Evolutionary conservation across 2,888 invertebrate species (phyloP), one percentile per base, ranked within the genome.

Genomic region (Eudasyphora cyanicolor): DNA sequence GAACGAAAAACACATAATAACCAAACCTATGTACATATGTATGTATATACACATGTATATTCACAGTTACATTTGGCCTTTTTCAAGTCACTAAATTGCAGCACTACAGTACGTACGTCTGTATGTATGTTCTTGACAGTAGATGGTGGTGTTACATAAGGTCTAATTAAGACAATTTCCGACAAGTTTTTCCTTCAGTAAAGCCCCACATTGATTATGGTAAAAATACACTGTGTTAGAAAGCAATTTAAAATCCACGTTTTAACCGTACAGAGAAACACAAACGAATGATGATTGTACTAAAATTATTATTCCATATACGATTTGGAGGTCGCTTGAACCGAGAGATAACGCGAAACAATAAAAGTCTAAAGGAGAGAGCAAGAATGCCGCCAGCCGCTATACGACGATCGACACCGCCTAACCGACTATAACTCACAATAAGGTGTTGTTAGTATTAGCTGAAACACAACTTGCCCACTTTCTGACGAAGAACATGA

Each of bases 271-370:
- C 42, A 67, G 14, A 74, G 74, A 74, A 32, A 67, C 79, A 57
- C 12, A 69, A 45, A 74, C 74, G 79, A 79, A 74, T 79, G 67
- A 79, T 67, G 74, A 79, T 67, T 75, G 51, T 71, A 35, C 27
- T 42, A 64, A 64, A 71, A 57, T 21, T 42, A 29, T 32, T 12
- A 32, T 45, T 54, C 14, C 57, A 64, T 74, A 67, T 45, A 45
- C 57, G 51, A 67, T n/a, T 38, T 67, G 64, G 57, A 67, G 32
- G 64, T 42, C 51, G 54, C 21, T 51, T 27, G 17, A 10, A 29
- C 29, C 42, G 42, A 12, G 79, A 57, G 79, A 74, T 79, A 32
- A 79, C 57, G 49, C 24, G 19, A 67, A 79, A 54, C 19, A 4
- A 64, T 42, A 64, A 64, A 64, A 76, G 0, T 7, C 1, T 8